These are phyloP conservation scores for Phallusia fumigata DNA, from an alignment of 23 tunicate genomes.

Conservation along the genomic window DNA sequence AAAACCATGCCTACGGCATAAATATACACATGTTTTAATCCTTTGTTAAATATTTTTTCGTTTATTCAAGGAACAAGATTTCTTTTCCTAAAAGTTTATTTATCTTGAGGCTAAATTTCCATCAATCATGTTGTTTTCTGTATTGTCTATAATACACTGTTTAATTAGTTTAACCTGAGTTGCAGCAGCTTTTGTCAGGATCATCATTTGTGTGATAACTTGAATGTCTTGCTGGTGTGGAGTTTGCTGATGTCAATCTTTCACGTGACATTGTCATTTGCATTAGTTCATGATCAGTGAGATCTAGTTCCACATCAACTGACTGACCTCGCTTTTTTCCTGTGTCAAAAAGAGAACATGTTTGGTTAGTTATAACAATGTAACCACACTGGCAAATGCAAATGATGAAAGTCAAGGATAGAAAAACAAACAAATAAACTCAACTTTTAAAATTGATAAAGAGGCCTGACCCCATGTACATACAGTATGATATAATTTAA, in stretches of 20 bases:
- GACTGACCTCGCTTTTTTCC: conserved; percentile 76
- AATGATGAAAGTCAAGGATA: too few species aligned
- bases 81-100: not conserved
- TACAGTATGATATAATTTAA: too few species aligned
- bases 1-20: too few species aligned
- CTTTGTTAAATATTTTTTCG: too few species aligned
- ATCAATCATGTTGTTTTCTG: too few species aligned
- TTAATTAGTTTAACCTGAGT: not conserved
- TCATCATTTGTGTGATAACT: not conserved
- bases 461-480: too few species aligned
- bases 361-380: too few species aligned
- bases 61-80: too few species aligned
- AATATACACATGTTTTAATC: too few species aligned
- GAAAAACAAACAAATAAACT: too few species aligned
- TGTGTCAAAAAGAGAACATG: conserved; percentile 14
- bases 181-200: not conserved
- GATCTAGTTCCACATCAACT: conserved; percentile 77
- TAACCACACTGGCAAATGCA: too few species aligned
- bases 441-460: too few species aligned
- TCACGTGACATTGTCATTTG: conserved; percentile 46
- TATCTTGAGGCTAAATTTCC: not conserved
- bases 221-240: not conserved
- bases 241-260: conserved; percentile 14
- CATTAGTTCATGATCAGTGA: conserved; percentile 70
- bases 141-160: not conserved